phyloP scores from a whole-genome alignment of 2,888 invertebrate species.

The Blera fallax region DNA sequence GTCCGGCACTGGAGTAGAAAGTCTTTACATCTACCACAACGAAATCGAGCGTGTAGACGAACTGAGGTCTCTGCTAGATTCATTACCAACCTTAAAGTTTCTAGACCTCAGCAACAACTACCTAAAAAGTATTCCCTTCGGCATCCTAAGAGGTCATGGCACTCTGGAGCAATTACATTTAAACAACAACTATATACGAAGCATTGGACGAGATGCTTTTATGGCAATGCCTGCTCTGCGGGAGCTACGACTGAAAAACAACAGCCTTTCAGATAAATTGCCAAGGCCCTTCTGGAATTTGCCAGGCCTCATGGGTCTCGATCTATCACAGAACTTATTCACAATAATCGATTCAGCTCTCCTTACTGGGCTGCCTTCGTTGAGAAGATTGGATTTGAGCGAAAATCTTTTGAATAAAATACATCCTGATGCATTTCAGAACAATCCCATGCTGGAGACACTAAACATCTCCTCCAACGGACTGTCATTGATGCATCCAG shows the following conservation, averaged over 20 bases:
- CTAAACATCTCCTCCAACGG: conserved; percentile 91
- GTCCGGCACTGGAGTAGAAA: conserved; percentile 89
- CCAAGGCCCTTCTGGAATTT: conserved; percentile 92
- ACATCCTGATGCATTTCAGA: conserved; percentile 88
- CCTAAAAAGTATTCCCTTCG: conserved; percentile 89
- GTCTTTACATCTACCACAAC: conserved; percentile 89
- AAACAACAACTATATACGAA: conserved; percentile 89
- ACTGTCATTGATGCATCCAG: conserved; percentile 87
- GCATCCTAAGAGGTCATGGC: conserved; percentile 90
- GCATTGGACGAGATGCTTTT: conserved; percentile 90
- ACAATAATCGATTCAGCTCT: conserved; percentile 87
- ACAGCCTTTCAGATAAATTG: conserved; percentile 88
- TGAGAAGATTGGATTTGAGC: conserved; percentile 89
- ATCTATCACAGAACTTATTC: conserved; percentile 89
- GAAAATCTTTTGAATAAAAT: conserved; percentile 87
- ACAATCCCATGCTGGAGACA: conserved; percentile 88
- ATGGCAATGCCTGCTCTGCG: conserved; percentile 91
- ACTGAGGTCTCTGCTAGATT: conserved; percentile 88
- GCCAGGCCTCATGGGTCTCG: conserved; percentile 91
- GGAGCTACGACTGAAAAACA: conserved; percentile 91
- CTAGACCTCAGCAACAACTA: conserved; percentile 91
- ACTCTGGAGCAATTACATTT: conserved; percentile 91
- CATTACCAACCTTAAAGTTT: conserved; percentile 89
- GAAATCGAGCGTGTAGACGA: conserved; percentile 89
- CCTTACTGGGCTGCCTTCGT: conserved; percentile 88